Base-by-base conservation (phyloP, 2,113 vertebrate species). In the Hippoglossus stenolepis region DNA sequence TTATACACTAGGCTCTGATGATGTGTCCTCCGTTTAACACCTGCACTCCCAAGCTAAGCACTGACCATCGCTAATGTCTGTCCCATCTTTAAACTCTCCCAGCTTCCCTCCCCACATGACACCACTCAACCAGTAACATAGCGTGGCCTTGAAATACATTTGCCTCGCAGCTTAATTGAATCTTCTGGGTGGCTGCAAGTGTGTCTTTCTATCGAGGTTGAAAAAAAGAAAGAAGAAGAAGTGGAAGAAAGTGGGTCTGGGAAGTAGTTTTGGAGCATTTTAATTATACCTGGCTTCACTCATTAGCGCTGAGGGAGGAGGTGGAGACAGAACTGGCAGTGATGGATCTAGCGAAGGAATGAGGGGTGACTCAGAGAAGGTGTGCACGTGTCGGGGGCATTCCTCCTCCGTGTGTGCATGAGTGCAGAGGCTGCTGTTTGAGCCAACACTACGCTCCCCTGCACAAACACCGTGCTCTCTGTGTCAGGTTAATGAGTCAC, bases 401-500 rank as follows among this genome's bases (percentile, higher is more conserved):
- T 64, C 60, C 68, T 60, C 5, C 58, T 83, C 51, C 79, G 67
- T 68, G 70, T 73, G 80, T 53, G 47, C 67, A 76, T 28, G 72
- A 77, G 68, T 28, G 63, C 71, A 77, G 70, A 77, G 60, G 68
- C 78, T 84, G 76, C 68, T 75, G 71, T 91, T 88, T 77, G 87
- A 89, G 83, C 87, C 91, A 89, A 71, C 60, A 77, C 53, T 56
- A 84, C 12, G 71, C 82, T 91, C 72, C 77, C 71, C 60, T 86
- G 83, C 89, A 78, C 80, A 76, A 82, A 63, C 84, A 78, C 83
- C 69, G 40, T 76, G 80, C 84, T 85, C 89, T 80, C 84, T 68
- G 80, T 88, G 80, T 91, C 88, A 80, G 90, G 85, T 89, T 91
- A 91, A 91, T 93, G 89, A 93, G 88, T 89, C 90, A 83, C 86